Base-by-base conservation (phyloP, 2,797 vertebrate genomes). In the Acanthiza pusilla region DNA sequence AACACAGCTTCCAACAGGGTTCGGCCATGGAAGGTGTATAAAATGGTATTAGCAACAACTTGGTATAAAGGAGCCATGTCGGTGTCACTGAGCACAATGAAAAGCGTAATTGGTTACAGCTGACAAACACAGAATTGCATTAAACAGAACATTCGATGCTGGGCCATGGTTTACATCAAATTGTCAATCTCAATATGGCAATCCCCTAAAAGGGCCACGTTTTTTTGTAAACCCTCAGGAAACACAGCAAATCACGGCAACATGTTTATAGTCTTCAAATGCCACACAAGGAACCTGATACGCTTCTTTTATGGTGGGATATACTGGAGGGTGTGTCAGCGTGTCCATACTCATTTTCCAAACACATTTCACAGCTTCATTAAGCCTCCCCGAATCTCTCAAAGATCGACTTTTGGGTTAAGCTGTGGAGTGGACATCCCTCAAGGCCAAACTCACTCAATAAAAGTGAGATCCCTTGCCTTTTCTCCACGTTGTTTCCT, bases 101-200 rank as follows among this genome's bases (percentile, higher is more conserved):
- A 94, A 96, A 96, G 60, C 6, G 0, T 97, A 98, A 98, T 97
- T 97, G 94, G 93, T 95, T 97, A 93, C 97, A 98, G 98, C 95
- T 97, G 97, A 96, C 97, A 97, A 92, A 53, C 88, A 94, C 77
- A 85, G 96, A 94, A 97, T 91, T 93, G 88, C 91, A 93, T 94
- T 97, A 97, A 95, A 96, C 96, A 95, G 97, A 96, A 93, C 93
- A 40, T 73, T 65, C 92, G 84, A 95, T 95, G 96, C 95, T 93
- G 89, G 65, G 96, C 96, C 68, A 47, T 98, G 98, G 97, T 98
- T 98, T 98, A 98, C 97, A 98, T 98, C 98, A 98, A 98, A 98
- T 97, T 98, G 98, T 98, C 98, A 98, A 96, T 97, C 97, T 97
- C 97, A 96, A 97, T 97, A 97, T 86, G 60, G 91, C 74, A 95